Conservation (phyloP, 2,797 vertebrate genomes). For the Rousettus madagascariensis region DNA sequence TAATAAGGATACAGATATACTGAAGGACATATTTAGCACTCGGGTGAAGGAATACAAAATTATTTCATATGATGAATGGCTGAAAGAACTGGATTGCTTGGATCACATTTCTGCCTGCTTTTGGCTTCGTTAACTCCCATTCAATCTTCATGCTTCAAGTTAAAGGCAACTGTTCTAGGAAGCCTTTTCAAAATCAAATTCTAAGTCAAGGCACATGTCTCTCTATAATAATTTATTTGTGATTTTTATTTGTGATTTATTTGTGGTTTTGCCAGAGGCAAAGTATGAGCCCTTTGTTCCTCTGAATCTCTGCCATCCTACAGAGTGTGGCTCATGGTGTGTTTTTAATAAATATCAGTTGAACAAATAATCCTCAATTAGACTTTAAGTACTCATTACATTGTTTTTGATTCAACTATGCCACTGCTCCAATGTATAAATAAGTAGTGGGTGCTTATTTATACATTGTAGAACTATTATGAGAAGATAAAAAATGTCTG, state of each 20-base stretch:
- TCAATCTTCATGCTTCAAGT: conserved; percentile 10
- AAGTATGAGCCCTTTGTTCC: not conserved
- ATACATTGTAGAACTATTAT: not conserved
- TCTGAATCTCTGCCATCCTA: conserved; percentile 16
- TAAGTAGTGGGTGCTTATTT: not conserved
- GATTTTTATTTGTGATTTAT: conserved; percentile 8
- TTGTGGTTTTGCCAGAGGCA: not conserved
- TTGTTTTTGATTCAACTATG: conserved; percentile 20
- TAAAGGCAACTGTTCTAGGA: conserved; percentile 5
- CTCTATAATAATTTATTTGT: not conserved
- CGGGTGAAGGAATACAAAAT: not conserved
- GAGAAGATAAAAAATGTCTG: not conserved
- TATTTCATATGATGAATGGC: not conserved
- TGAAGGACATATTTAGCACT: not conserved
- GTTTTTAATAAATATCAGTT: conserved; percentile 30
- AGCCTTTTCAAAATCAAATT: conserved; percentile 24
- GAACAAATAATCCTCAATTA: conserved; percentile 20
- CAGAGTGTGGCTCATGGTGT: not conserved
- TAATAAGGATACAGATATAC: not conserved
- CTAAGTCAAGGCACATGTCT: not conserved
- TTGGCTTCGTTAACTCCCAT: not conserved
- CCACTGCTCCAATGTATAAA: not conserved
- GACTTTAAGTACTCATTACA: conserved; percentile 1
- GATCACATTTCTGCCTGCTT: not conserved
- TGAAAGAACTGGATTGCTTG: not conserved